These are phyloP conservation scores for Hoplodrina ambigua DNA, from an alignment of 2,888 invertebrate genomes.

Conservation along the genomic window DNA sequence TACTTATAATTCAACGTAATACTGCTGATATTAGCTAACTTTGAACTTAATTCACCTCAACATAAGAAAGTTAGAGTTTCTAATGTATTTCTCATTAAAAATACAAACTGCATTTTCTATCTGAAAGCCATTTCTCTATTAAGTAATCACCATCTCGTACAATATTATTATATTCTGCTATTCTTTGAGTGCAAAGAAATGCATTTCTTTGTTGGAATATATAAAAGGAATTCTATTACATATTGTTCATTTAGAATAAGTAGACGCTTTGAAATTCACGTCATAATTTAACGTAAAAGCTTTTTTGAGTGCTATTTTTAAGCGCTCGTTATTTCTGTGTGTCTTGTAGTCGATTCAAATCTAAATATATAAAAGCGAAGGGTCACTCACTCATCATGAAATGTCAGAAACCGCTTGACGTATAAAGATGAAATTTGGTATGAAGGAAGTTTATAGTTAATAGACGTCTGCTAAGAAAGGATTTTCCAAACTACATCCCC, in stretches of 20 bases:
- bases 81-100: constrained; percentile 11
- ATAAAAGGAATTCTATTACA: constrained; percentile 20
- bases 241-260: constrained; percentile 27
- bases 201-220: constrained; percentile 14
- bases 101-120: constrained; percentile 8
- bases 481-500: too few species aligned
- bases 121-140: constrained; percentile 6
- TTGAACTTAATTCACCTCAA: background rate
- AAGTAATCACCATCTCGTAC: constrained; percentile 10
- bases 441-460: too few species aligned
- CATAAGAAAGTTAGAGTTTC: background rate
- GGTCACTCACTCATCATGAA: too few species aligned
- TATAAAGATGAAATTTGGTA: too few species aligned
- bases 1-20: background rate
- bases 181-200: constrained; percentile 36
- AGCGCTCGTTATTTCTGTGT: constrained; percentile 1
- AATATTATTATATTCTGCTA: constrained; percentile 16
- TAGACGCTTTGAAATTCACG: constrained; percentile 12
- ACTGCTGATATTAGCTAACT: background rate
- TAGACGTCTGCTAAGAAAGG: too few species aligned
- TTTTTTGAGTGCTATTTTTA: constrained; percentile 7
- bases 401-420: too few species aligned
- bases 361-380: too few species aligned
- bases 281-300: constrained; percentile 19
- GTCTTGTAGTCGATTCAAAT: background rate